A percentile compares a stretch with the other conserved stretches of the same genome.
phyloP scores from a whole-genome alignment of 2,113 vertebrate species.

The Mus musculus region GRCm39 chr5:110994501-110995000 shows the following conservation, averaged over 20 bases:
- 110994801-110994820: background rate
- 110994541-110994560: background rate
- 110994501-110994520: background rate
- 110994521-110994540: background rate
- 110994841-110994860: background rate
- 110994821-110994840: background rate
- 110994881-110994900: background rate
- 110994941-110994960: no score
- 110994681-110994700: background rate
- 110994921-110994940: no score
- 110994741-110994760: background rate
- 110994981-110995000: no score
- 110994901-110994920: no score
- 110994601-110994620: background rate
- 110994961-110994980: no score
- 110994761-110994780: background rate
- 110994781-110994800: background rate
- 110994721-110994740: background rate
- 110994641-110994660: background rate
- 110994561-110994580: background rate
- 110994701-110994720: background rate
- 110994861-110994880: background rate
- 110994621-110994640: background rate
- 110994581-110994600: background rate
- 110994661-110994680: background rate